A percentile compares a stretch with the other conserved stretches of the same genome.
phyloP scores from a whole-genome alignment of 2,113 vertebrate species.

The Myotis yumanensis region DNA sequence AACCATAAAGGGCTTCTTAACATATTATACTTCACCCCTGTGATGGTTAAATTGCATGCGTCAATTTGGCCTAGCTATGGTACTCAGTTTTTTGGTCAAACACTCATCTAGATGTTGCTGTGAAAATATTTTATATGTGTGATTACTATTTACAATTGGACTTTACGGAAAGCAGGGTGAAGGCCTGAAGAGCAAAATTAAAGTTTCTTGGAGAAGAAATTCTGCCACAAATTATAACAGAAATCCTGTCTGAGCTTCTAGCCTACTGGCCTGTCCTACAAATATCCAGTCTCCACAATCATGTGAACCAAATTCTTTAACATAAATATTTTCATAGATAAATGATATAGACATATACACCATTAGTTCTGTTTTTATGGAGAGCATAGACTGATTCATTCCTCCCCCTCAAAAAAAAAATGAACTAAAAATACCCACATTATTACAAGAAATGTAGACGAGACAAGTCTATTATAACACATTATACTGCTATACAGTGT shows the following conservation, averaged over 20 bases:
- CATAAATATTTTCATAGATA: not conserved
- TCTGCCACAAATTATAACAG: not conserved
- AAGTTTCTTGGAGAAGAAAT: not conserved
- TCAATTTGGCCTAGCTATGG: not conserved
- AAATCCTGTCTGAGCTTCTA: not conserved
- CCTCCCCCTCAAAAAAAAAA: not conserved
- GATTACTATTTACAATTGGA: not conserved
- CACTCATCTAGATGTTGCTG: not conserved
- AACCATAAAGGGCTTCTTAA: not conserved
- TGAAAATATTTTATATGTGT: not conserved
- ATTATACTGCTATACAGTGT: not conserved
- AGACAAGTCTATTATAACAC: not conserved
- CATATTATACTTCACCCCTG: not conserved
- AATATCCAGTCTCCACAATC: not conserved
- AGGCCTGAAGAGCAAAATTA: not conserved
- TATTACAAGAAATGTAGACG: not conserved
- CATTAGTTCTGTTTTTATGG: not conserved
- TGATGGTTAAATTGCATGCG: not conserved
- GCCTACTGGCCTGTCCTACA: not conserved
- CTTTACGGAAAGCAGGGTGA: constrained; percentile 18
- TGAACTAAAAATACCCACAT: not conserved
- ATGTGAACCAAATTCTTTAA: not conserved
- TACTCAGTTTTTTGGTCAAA: not conserved
- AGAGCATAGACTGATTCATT: not conserved
- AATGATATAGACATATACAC: not conserved